These are phyloP conservation scores for Pterophyllum scalare DNA, from an alignment of 2,113 vertebrate genomes.

Conservation along the genomic window DNA sequence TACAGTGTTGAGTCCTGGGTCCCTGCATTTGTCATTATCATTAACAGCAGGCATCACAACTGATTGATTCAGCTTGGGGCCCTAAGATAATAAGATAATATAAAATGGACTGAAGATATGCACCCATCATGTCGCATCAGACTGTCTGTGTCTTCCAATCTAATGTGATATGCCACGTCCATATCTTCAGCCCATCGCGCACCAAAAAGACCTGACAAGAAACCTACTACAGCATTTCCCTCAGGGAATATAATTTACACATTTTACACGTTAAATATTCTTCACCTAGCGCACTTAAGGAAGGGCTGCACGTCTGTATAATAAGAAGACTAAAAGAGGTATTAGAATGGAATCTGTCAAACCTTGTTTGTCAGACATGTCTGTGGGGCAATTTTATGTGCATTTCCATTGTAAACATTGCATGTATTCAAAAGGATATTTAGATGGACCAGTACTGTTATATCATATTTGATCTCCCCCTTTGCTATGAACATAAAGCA, in stretches of 20 bases:
- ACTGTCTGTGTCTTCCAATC: background rate
- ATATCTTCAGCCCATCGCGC: background rate
- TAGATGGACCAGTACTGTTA: background rate
- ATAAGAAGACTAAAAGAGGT: background rate
- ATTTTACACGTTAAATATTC: background rate
- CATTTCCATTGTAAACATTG: background rate
- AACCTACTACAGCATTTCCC: background rate
- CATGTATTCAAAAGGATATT: background rate
- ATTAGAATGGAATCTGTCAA: background rate
- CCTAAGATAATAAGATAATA: background rate
- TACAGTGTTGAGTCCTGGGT: background rate
- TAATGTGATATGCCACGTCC: background rate
- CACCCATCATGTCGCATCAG: background rate
- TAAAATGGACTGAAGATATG: background rate
- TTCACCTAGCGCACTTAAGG: background rate
- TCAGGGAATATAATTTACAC: background rate
- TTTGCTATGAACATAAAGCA: background rate
- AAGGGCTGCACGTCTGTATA: background rate
- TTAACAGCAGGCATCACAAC: background rate
- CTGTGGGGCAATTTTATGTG: fast-evolving
- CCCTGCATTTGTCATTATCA: background rate
- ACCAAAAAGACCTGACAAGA: background rate
- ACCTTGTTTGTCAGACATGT: background rate
- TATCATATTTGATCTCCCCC: background rate
- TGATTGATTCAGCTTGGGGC: background rate